Conservation (phyloP, 1,140 invertebrate genomes). For the Diprion similis region DNA sequence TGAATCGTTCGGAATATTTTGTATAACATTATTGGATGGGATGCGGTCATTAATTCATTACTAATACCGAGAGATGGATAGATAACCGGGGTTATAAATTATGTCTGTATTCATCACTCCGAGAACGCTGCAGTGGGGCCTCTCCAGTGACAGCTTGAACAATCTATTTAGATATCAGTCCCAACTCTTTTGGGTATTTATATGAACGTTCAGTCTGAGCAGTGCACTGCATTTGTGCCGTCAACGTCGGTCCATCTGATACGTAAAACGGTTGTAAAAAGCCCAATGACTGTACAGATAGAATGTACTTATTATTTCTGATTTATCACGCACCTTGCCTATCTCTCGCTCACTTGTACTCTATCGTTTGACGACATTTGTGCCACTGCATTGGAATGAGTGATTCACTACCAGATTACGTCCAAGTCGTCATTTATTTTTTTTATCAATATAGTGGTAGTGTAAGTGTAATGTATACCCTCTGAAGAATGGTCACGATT, state of each 20-base stretch:
- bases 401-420: constrained; percentile 1
- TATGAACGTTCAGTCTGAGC: neutral
- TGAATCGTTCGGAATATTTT: constrained; percentile 47
- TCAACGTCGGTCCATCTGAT: neutral
- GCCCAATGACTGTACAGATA: neutral
- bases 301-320: constrained; percentile 2
- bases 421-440: neutral
- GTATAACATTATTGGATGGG: constrained; percentile 39
- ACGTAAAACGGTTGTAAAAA: neutral
- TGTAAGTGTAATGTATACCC: neutral
- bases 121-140: constrained; percentile 29
- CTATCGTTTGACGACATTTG: neutral
- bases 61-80: constrained; percentile 33
- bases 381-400: neutral
- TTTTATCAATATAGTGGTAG: no score
- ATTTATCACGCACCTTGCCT: neutral
- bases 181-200: constrained; percentile 7
- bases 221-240: no score
- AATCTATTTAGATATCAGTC: constrained; percentile 6
- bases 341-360: neutral
- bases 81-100: constrained; percentile 43
- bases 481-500: neutral
- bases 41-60: constrained; percentile 42
- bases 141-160: constrained; percentile 27
- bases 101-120: constrained; percentile 46